Evolutionary conservation across 2,113 vertebrate species (phyloP), one percentile per base, ranked within the genome.

Genomic region (Eulacestoma nigropectus): DNA sequence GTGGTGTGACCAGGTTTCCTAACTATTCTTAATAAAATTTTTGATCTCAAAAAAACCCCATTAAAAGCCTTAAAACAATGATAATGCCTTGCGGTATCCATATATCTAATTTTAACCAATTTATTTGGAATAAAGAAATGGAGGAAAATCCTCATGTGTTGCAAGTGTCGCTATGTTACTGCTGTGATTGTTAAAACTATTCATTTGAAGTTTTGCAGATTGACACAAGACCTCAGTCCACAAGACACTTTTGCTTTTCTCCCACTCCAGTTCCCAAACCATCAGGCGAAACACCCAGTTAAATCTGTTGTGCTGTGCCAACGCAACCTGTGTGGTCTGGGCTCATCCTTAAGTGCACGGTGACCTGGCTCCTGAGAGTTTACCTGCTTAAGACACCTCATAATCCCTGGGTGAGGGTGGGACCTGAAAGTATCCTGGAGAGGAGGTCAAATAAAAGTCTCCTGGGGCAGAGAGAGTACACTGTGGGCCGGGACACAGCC

Each of bases 91-190:
- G 6, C 4, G 1, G 9, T 90, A 65, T n/a, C 12, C 8, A 25
- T 19, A 23, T 35, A 78, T 27, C 5, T 44, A 37, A 32, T 46
- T 87, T 69, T 62, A 94, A 33, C 20, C 1, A 1, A 46, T 63
- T 89, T 63, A 39, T 73, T 50, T 29, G 10, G 37, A 89, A 89
- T 86, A 86, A 92, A 92, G 44, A 77, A 90, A 72, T 46, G 11
- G 32, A 86, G 42, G 46, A 81, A 89, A 84, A 35, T 11, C 68
- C 23, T 49, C 25, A 7, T 1, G 7, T 75, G 29, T 70, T 85
- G 21, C 39, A 75, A 35, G 5, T 59, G 30, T 82, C 30, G 37
- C 16, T 75, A 1, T 63, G 53, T 83, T 80, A 52, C 19, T 83
- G 29, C n/a, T 5, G 4, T 44, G 18, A 44, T 18, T 90, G 17